Evolutionary conservation across 2,797 vertebrate genomes (phyloP).

Genomic region (Orestias chungarensis): DNA sequence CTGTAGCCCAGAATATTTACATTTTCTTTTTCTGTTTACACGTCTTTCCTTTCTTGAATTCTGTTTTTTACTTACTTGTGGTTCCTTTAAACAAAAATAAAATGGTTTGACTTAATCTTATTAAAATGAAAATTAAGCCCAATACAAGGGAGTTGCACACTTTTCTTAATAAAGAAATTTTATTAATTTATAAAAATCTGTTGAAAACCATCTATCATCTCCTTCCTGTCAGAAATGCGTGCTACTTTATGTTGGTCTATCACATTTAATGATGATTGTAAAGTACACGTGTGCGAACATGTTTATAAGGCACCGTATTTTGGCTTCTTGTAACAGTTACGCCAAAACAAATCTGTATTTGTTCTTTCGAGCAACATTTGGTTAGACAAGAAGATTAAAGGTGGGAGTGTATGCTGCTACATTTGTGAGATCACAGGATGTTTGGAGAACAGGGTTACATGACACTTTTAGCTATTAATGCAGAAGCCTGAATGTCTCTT

Average conservation of each 20-base stretch:
- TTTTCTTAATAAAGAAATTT: too few species aligned
- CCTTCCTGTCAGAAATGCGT: background rate
- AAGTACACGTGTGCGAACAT: background rate
- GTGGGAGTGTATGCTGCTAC: slow-evolving; percentile 40
- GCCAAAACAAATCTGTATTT: background rate
- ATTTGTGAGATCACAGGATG: slow-evolving; percentile 37
- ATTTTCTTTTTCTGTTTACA: too few species aligned
- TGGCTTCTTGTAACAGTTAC: slow-evolving; percentile 4
- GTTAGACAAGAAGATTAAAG: slow-evolving; percentile 38
- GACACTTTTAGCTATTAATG: slow-evolving; percentile 65
- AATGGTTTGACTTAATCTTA: background rate
- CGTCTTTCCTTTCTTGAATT: background rate
- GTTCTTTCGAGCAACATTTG: slow-evolving; percentile 21
- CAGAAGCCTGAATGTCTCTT: slow-evolving; percentile 54
- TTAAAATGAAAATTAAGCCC: background rate
- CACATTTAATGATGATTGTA: background rate
- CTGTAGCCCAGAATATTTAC: too few species aligned
- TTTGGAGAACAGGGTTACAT: slow-evolving; percentile 60
- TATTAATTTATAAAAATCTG: background rate
- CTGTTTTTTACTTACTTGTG: background rate
- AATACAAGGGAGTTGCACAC: background rate
- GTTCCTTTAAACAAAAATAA: too few species aligned
- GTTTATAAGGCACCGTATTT: background rate
- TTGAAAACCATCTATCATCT: background rate
- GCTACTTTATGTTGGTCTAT: background rate